phyloP scores from a whole-genome alignment of 2,113 vertebrate species.

The Sphaerodactylus townsendi region DNA sequence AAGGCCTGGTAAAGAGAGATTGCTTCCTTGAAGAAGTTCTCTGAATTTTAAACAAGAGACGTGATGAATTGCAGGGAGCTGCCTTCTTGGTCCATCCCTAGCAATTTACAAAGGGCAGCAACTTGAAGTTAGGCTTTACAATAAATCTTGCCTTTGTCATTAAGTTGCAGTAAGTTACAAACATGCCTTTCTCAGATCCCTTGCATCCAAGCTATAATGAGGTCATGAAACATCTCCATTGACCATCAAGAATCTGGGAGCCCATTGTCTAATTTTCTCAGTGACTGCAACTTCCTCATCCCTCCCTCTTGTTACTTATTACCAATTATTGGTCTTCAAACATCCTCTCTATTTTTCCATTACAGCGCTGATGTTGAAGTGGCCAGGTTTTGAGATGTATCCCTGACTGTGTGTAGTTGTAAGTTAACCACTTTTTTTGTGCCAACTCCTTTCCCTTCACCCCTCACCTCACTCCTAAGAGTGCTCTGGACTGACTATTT shows the following conservation, averaged over 20 bases:
- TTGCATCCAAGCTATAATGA: neutral
- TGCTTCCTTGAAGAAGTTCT: neutral
- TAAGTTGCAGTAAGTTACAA: neutral
- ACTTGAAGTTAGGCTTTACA: constrained; percentile 35
- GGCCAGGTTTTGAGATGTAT: constrained; percentile 88
- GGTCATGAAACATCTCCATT: neutral
- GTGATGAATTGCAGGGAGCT: neutral
- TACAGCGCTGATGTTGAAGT: constrained; percentile 87
- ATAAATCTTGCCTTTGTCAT: neutral
- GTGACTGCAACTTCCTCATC: constrained; percentile 22
- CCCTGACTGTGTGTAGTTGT: constrained; percentile 80
- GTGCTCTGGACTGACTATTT: constrained; percentile 36
- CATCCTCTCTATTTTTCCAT: constrained; percentile 82
- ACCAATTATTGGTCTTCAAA: constrained; percentile 45
- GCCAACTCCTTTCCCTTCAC: constrained; percentile 25
- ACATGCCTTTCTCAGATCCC: constrained; percentile 40
- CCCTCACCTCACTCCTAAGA: constrained; percentile 10
- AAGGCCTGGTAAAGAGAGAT: neutral
- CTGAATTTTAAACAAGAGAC: neutral
- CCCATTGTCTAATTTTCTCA: neutral
- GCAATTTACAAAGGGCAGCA: neutral
- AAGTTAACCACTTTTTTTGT: constrained; percentile 79
- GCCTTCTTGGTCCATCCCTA: neutral
- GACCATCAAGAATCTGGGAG: neutral
- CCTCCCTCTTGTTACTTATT: constrained; percentile 27